Conservation (phyloP, 1,140 invertebrate genomes). For the Drosophila santomea region DNA sequence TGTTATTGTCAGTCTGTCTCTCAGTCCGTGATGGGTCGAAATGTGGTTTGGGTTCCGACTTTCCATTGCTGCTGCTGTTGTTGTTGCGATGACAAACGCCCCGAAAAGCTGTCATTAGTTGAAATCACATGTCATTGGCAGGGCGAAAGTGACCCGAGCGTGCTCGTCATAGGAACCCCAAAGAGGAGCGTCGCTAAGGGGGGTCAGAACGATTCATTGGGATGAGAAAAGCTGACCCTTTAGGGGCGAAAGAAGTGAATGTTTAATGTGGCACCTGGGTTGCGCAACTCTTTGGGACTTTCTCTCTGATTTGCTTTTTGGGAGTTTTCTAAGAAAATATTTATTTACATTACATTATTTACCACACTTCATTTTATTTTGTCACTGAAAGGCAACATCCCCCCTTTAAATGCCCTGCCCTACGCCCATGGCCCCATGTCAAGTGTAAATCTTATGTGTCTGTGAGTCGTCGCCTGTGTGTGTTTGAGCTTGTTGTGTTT, state of each 20-base stretch:
- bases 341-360: neutral
- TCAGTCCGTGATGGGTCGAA: conserved; percentile 12
- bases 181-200: conserved; percentile 18
- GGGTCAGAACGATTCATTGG: conserved; percentile 9
- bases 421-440: conserved; percentile 12
- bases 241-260: conserved; percentile 8
- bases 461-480: neutral
- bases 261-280: conserved; percentile 10
- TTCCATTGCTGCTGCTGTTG: conserved; percentile 17
- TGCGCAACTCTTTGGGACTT: neutral
- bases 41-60: conserved; percentile 9
- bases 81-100: conserved; percentile 38
- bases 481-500: conserved; percentile 22
- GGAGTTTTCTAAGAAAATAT: neutral
- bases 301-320: conserved; percentile 11
- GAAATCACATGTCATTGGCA: conserved; percentile 79
- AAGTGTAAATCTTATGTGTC: conserved; percentile 30
- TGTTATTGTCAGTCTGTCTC: conserved; percentile 40
- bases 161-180: conserved; percentile 29
- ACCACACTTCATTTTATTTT: too few relatives aligned
- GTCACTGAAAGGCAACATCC: too few relatives aligned
- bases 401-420: neutral
- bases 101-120: conserved; percentile 76
- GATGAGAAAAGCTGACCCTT: conserved; percentile 8
- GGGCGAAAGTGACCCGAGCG: conserved; percentile 57